Evolutionary conservation across 2,888 invertebrate genomes (phyloP), one percentile per base, ranked within the genome.

Genomic region (Invenusta paracnida): DNA sequence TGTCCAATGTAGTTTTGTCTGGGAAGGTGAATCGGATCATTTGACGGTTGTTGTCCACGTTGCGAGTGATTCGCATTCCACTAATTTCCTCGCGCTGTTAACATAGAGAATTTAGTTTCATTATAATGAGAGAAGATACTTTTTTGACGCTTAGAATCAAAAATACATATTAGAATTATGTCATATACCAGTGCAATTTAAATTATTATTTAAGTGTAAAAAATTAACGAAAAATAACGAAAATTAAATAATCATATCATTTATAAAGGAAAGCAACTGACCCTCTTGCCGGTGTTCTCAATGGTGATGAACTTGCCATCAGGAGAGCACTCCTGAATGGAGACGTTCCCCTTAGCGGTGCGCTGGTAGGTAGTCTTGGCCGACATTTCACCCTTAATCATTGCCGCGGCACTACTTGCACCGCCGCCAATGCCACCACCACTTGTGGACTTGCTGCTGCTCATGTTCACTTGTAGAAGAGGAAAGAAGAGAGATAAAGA

Each of bases 311-410:
- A 92, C 87, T 92, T 92, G 84, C 92, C 93, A 86, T 92, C 92
- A 5, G 92, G 91, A 85, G 90, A 89, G 84, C 92, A 92, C 88
- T 93, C 92, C 67, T 91, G 87, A 87, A 92, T 92, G 85, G 91
- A 90, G 30, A 92, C 90, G 30, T 92, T 92, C 66, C 92, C 92
- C 88, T 92, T 92, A 85, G 93, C 92, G 31, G 91, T 92, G 86
- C 93, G 89, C 89, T 92, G 92, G 91, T 92, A 93, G 11, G 93
- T 93, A 0, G 93, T 93, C 89, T 92, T 93, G 81, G 92, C 92
- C 5, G 92, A 92, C 87, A 92, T 92, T 88, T 93, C 93, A 0
- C 92, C 91, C 84, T 91, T 89, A 89, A 85, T 82, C 29, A 85
- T 83, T 84, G 29, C 29, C 17, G 30, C 2, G 23, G 13, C 2